phyloP scores from a whole-genome alignment of 2,797 vertebrate species.

The Podarcis siculus region DNA sequence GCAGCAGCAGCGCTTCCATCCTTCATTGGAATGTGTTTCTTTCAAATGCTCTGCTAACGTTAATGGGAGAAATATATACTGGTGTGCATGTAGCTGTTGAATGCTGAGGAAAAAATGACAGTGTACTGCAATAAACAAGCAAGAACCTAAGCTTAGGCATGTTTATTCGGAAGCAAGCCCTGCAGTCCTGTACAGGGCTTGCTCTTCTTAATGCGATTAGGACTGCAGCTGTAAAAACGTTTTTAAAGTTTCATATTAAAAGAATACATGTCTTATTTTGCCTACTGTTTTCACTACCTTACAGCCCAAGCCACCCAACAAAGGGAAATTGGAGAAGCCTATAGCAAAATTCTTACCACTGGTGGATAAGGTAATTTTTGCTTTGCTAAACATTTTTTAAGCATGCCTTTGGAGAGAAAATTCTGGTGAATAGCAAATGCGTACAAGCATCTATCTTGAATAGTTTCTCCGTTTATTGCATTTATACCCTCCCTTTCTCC shows the following conservation, averaged over 20 bases:
- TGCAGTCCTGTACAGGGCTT: background rate
- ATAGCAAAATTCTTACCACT: conserved; percentile 62
- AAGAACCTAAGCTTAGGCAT: background rate
- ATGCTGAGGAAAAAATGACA: background rate
- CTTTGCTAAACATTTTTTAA: conserved; percentile 7
- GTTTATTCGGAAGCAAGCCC: background rate
- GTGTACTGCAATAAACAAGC: background rate
- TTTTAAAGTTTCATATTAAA: background rate
- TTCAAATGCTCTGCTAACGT: background rate
- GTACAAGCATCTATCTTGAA: background rate
- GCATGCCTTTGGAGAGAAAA: background rate
- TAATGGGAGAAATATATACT: background rate
- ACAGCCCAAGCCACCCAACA: conserved; percentile 56
- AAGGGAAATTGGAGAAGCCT: conserved; percentile 61
- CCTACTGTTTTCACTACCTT: background rate
- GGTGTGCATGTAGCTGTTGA: background rate
- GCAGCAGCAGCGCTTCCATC: background rate
- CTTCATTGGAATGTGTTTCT: background rate
- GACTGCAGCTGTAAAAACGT: background rate
- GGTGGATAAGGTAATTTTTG: conserved; percentile 65
- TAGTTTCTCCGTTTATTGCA: background rate
- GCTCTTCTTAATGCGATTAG: background rate
- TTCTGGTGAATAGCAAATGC: background rate
- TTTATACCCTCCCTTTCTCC: background rate
- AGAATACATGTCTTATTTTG: background rate